Evolutionary conservation across 2,113 vertebrate species (phyloP).

Genomic region (Hyperopisus bebe): DNA sequence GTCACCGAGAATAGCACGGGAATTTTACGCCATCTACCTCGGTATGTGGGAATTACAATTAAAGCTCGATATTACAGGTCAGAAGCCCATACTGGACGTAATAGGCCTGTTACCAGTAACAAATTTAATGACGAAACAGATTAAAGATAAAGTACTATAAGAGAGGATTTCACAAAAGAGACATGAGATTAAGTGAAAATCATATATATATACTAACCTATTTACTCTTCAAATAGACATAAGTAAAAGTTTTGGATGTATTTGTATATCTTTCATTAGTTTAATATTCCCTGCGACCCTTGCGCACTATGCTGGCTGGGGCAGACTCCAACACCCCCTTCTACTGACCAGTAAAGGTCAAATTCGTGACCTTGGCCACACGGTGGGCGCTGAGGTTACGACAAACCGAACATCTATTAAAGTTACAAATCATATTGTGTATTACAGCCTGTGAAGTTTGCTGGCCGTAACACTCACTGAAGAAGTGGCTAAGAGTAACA

Average conservation of each 20-base stretch:
- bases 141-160: neutral
- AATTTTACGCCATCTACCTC: neutral
- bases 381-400: neutral
- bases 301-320: neutral
- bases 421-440: neutral
- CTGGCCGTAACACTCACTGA: neutral
- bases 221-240: neutral
- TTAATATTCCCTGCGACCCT: neutral
- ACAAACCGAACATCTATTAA: neutral
- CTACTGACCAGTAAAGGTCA: neutral
- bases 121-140: neutral
- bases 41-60: neutral
- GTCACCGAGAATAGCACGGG: neutral
- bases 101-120: neutral
- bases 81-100: neutral
- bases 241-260: neutral
- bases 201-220: neutral
- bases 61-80: neutral
- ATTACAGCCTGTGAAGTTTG: neutral
- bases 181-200: neutral
- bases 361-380: neutral
- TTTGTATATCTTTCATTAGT: neutral
- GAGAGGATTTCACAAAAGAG: neutral
- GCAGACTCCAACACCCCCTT: neutral
- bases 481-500: neutral